Base-by-base conservation (phyloP, 2,797 vertebrate genomes). In the Amblyraja radiata region DNA sequence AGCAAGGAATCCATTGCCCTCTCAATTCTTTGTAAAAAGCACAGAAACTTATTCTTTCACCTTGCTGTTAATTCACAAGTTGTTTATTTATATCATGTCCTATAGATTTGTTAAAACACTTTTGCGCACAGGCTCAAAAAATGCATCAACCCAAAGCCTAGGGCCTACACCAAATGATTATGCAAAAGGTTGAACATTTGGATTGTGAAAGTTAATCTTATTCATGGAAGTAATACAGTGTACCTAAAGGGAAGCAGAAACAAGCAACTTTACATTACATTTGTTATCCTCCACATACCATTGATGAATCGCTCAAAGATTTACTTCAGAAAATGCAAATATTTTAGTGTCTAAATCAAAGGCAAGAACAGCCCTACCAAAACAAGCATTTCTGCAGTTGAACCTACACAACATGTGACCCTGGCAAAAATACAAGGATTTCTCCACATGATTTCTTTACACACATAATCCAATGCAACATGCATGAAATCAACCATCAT, bases 1-100 rank as follows among this genome's bases (percentile, higher is more conserved):
- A 92, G 28, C 90, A 92, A 92, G 90, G 90, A 92, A 92, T 92
- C 90, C 90, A 92, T 92, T 92, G 90, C 90, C 39, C 90, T 76
- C 90, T 92, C 90, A 92, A 25, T 92, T 73, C 46, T 74, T 25
- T 25, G 7, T 8, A 76, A 92, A 73, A 16, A 74, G 71, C 28
- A 25, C 28, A 76, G 68, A 76, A 92, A 92, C 90, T 92, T 74
- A 91, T 54, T 91, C 54, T 63, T 86, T 90, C 25, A 92, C 25
- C 71, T 92, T 92, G 39, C 18, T 74, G 68, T 74, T 76, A 46
- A 92, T 92, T 91, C 73, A 76, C 28, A 58, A 28, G 71, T 39
- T 46, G 36, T 76, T 76, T 25, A 73, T 92, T 92, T 28, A 54
- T 74, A 76, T 65, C 8, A 68, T 88, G 63, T 88, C 84, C 84